A percentile compares a stretch with the other conserved stretches of the same genome.
These are phyloP conservation scores for Tigriopus californicus DNA, from an alignment of 2,888 invertebrate species.

Conservation along the genomic window DNA sequence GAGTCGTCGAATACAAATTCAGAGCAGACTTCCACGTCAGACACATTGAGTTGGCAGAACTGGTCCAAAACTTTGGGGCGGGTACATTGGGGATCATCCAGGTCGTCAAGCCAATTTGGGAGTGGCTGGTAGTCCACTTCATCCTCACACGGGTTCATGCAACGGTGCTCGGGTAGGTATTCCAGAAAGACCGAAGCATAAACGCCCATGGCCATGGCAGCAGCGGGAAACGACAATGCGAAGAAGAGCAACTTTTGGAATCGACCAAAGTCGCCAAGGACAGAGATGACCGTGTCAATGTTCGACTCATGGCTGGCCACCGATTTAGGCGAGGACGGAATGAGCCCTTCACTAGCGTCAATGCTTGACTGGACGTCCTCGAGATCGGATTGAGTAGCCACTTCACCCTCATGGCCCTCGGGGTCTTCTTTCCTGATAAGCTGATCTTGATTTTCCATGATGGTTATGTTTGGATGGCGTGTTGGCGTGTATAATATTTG, in stretches of 20 bases:
- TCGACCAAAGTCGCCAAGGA: neutral
- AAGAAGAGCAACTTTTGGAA: slow-evolving; percentile 1
- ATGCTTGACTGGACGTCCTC: no score
- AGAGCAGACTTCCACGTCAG: neutral
- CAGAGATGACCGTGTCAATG: neutral
- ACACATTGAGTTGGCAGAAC: neutral
- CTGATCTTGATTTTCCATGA: no score
- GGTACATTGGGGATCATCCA: neutral
- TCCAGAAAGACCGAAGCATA: slow-evolving; percentile 3
- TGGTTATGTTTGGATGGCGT: no score
- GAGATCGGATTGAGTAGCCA: no score
- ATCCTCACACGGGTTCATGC: neutral
- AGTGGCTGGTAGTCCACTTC: neutral
- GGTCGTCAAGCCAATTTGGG: neutral
- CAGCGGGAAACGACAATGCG: neutral
- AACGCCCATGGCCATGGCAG: neutral
- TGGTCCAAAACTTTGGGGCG: neutral
- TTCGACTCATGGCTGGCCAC: neutral
- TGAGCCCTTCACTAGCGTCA: no score
- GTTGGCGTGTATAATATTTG: no score
- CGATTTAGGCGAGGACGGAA: no score
- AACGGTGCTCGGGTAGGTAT: neutral
- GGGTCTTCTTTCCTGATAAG: no score
- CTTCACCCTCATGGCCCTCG: no score
- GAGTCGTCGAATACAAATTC: neutral